Base-by-base conservation (phyloP, 2,113 vertebrate genomes). In the Datnioides undecimradiatus region DNA sequence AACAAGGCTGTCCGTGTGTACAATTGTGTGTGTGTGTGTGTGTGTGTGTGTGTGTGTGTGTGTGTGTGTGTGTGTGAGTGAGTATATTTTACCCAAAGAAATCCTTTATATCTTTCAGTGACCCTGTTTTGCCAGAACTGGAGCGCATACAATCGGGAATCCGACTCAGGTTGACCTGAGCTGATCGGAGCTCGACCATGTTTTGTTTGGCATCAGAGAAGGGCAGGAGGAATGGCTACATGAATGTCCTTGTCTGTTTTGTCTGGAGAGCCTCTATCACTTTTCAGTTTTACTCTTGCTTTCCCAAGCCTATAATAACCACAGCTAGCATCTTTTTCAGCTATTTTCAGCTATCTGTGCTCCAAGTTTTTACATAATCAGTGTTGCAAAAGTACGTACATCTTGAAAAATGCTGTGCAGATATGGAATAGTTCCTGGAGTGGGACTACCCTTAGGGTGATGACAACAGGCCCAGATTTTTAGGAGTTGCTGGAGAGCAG, bases 81-180 rank as follows among this genome's bases (percentile, higher is more conserved):
- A 69, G 69, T 69, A 86, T 59, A 6, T 82, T 74, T 79, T 46
- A 84, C 55, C 45, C 49, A 63, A 62, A 79, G 62, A 82, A 73
- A 8, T 57, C 79, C 67, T 82, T 46, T 86, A 41, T 43, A 72
- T 79, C 65, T 75, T n/a, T n/a, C 55, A 16, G 31, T 83, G 87
- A 86, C 85, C 85, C 78, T 69, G 45, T 90, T 88, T 89, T 82
- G 66, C 76, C 84, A 83, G 85, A 86, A 92, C 63, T 88, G 79
- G 80, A 87, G 82, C 79, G 48, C 64, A 83, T 72, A 82, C 82
- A 93, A 92, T 89, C 69, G 68, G 78, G 74, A 83, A 90, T 88
- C 83, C 66, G 36, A 75, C 81, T 79, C 76, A 84, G 81, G 76
- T 82, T 86, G 88, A 88, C 81, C 86, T 65, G 82, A 79, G 66